Evolutionary conservation across 1,140 invertebrate genomes (phyloP), one percentile per base, ranked within the genome.

Genomic region (Drosophila serrata): DNA sequence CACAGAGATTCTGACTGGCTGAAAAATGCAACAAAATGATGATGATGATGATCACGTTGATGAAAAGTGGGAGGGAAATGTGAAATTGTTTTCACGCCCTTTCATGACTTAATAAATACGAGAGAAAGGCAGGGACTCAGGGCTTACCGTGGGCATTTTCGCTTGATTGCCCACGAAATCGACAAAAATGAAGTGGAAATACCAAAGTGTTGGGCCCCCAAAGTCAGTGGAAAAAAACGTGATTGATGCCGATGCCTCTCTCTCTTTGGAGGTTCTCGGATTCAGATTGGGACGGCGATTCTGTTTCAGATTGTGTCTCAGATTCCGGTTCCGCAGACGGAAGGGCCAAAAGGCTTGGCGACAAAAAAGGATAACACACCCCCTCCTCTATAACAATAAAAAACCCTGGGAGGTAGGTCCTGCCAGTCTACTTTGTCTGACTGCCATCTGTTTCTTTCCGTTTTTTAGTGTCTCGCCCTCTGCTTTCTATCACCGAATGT

Each of bases 81-180:
- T 40, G 27, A 31, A 19, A 51, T 76, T 55, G 49, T 58, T 49
- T 76, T 68, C 49, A 64, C 61, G 61, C 56, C 70, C 39, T 60
- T 72, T 84, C 80, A 84, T 84, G 85, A 90, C 84, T 87, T 87
- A 88, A 87, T 88, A 87, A 87, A 90, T 77, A 88, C 62, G 59
- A 62, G 59, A 55, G 56, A 55, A 49, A 48, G 22, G 13, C 33
- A 70, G 49, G 29, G 11, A 39, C 12, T 43, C 37, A 24, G 42
- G 42, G 33, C 43, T 46, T 48, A 53, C 43, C 46, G 46, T 49
- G 81, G 58, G 65, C 65, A 73, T 80, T 87, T 84, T 57, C 84
- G 64, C 85, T 80, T 80, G 84, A 84, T 77, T 88, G 84, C 67
- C 67, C 80, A 80, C 85, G 84, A 90, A 87, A 87, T 90, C 80